A percentile compares a stretch with the other conserved stretches of the same genome.
Conservation (phyloP, 2,888 invertebrate species). For the Ornithoptera priamus region DNA sequence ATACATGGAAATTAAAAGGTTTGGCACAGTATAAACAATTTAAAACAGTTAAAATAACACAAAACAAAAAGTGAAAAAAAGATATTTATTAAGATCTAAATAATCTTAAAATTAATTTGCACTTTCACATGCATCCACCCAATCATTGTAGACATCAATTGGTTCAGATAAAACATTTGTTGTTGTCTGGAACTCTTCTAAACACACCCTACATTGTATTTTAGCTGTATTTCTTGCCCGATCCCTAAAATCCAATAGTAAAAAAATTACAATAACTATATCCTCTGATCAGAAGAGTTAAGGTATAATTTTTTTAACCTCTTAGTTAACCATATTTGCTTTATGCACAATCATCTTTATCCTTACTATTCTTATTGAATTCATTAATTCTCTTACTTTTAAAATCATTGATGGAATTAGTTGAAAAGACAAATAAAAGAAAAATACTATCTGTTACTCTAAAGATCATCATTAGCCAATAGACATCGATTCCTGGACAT, state of each 20-base stretch:
- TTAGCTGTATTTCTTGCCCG: conserved; percentile 95
- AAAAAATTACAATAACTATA: background rate
- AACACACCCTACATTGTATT: conserved; percentile 96
- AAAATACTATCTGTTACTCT: no score
- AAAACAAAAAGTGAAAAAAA: conserved; percentile 34
- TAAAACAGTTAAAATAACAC: conserved; percentile 18
- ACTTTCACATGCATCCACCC: conserved; percentile 99
- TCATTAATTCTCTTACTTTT: no score
- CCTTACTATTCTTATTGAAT: no score
- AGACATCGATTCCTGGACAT: no score
- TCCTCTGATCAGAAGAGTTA: background rate
- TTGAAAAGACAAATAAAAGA: no score
- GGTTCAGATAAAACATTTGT: conserved; percentile 98
- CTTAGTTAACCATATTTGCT: no score
- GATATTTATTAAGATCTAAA: conserved; percentile 35
- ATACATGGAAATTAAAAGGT: conserved; percentile 16
- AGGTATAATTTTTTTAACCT: no score
- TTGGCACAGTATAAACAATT: background rate
- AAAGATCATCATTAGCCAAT: no score
- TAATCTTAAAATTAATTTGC: conserved; percentile 81
- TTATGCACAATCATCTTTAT: no score
- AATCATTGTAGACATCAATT: conserved; percentile 99
- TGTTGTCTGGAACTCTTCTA: conserved; percentile 97
- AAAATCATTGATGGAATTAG: no score
- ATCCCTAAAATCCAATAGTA: conserved; percentile 85